Evolutionary conservation across 2,113 vertebrate genomes (phyloP).

Genomic region (Cranoglanis bouderius): DNA sequence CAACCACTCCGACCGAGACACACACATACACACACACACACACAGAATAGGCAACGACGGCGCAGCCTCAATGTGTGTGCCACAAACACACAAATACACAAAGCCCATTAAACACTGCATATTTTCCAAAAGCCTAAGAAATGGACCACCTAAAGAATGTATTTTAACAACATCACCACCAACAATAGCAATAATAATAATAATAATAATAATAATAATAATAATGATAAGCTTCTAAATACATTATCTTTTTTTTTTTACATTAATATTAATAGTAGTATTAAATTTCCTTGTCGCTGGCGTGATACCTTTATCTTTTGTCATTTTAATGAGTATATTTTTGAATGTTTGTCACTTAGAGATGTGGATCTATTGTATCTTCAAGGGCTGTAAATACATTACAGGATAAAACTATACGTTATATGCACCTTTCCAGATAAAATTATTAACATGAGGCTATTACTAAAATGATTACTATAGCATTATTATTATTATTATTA

Average conservation of each 20-base stretch:
- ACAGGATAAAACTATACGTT: not conserved
- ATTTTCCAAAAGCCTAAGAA: not conserved
- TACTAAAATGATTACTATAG: not conserved
- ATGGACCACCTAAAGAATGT: not conserved
- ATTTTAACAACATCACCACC: no score
- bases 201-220: not conserved
- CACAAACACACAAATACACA: constrained; percentile 26
- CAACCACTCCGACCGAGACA: constrained; percentile 70
- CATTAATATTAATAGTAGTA: not conserved
- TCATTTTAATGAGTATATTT: not conserved
- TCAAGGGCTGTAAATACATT: not conserved
- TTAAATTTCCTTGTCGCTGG: not conserved
- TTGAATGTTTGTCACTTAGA: not conserved
- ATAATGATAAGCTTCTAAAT: not conserved
- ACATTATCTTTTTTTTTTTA: not conserved
- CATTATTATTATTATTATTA: not conserved
- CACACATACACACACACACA: constrained; percentile 45
- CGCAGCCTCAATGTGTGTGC: constrained; percentile 6
- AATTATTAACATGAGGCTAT: not conserved
- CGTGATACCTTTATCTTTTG: not conserved
- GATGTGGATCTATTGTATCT: not conserved
- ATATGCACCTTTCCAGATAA: not conserved
- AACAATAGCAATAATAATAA: not conserved
- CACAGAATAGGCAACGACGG: not conserved
- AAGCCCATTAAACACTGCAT: not conserved